Evolutionary conservation across 2,888 invertebrate species (phyloP), one percentile per base, ranked within the genome.

Genomic region (Calameuta idolon): DNA sequence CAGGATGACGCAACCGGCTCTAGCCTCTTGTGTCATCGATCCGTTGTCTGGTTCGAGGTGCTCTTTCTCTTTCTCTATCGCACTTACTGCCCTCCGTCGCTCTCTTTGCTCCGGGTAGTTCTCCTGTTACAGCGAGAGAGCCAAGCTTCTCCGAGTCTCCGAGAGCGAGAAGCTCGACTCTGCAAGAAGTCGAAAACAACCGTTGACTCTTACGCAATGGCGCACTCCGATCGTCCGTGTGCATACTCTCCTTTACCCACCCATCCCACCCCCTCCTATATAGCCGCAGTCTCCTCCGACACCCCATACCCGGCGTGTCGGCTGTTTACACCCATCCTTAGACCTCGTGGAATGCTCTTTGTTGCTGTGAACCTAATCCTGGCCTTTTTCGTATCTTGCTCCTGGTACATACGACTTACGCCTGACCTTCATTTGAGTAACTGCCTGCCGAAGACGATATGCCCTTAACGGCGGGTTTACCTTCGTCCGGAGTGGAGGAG

Each of bases 291-390:
- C 55, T 23, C 9, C 55, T 9, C 55, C 55, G 23, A 55, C 55
- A 55, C 23, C 55, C 55, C 55, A 23, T 55, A 55, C 35, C 74
- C 15, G 34, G 71, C 12, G 1, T 23, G 4, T 31, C 31, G 33
- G 11, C 71, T 15, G 31, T 34, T 71, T 71, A 71, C 79, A 79
- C 83, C 55, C 55, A 55, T 23, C 55, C 23, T 55, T 55, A 55
- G 55, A 82, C 88, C 89, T 89, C 87, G 86, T 83, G 88, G 90
- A 90, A 90, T 89, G 87, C 89, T 89, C 89, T 90, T 90, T 89
- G 89, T 90, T 55, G 9, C 55, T 55, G 55, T 23, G 55, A 55
- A 23, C 23, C 23, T 55, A 23, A 55, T 55, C 55, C 55, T 23
- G 55, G 55, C 23, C 9, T 55, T 55, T 55, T 55, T 23, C 23